These are phyloP conservation scores for Hyppa rectilinea DNA, from an alignment of 2,888 invertebrate species.

Conservation along the genomic window DNA sequence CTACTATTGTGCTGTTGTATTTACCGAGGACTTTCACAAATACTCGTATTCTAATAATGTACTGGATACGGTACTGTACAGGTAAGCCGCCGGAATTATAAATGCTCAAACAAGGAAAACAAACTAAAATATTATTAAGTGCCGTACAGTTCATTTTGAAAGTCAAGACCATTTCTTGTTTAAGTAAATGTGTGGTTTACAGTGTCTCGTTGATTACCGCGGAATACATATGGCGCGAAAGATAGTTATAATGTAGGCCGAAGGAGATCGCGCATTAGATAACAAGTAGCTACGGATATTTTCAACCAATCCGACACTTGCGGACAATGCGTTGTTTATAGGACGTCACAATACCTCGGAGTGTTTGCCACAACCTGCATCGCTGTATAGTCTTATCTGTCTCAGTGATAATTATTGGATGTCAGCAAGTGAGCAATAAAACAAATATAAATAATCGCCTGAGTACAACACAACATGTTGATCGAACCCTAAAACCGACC, in stretches of 20 bases:
- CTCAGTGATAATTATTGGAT: slow-evolving; percentile 8
- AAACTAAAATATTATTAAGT: neutral
- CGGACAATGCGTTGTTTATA: neutral
- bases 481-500: neutral
- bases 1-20: neutral
- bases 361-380: neutral
- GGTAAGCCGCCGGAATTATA: neutral
- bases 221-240: slow-evolving; percentile 7
- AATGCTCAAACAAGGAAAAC: neutral
- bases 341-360: neutral
- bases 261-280: slow-evolving; percentile 19
- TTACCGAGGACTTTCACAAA: slow-evolving; percentile 12
- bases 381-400: slow-evolving; percentile 27
- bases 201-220: neutral
- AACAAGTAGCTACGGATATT: neutral
- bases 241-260: slow-evolving; percentile 1
- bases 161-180: neutral
- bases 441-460: neutral
- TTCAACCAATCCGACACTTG: slow-evolving; percentile 1
- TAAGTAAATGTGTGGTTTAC: neutral
- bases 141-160: neutral
- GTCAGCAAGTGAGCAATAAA: neutral
- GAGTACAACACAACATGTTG: no score
- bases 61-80: neutral
- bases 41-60: neutral